These are phyloP conservation scores for Plotosus lineatus DNA, from an alignment of 2,113 vertebrate genomes.

Conservation along the genomic window DNA sequence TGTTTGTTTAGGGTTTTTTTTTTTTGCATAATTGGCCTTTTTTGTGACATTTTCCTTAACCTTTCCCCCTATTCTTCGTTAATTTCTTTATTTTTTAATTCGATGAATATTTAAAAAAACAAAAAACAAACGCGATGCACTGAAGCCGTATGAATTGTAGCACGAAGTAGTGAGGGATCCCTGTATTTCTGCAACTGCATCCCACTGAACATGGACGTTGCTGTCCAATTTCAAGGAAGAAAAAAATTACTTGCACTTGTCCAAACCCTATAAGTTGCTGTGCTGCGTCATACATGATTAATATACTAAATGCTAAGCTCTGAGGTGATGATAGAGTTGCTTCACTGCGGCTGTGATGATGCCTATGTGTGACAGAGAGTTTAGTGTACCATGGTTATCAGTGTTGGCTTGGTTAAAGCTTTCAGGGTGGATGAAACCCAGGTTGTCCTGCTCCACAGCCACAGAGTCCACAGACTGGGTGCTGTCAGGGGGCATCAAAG, in stretches of 20 bases:
- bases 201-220: too few species aligned
- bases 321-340: background rate
- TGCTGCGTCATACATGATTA: background rate
- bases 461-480: slow-evolving; percentile 83
- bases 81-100: too few species aligned
- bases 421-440: slow-evolving; percentile 91
- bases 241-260: background rate
- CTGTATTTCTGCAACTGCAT: background rate
- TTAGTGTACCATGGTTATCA: slow-evolving; percentile 86
- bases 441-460: slow-evolving; percentile 81
- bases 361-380: slow-evolving; percentile 32
- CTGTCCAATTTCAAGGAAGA: background rate
- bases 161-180: too few species aligned
- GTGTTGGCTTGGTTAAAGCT: slow-evolving; percentile 93
- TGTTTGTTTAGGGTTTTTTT: too few species aligned
- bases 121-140: too few species aligned
- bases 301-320: background rate
- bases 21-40: too few species aligned
- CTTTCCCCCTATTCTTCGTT: too few species aligned
- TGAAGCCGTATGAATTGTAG: too few species aligned
- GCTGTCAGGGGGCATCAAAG: slow-evolving; percentile 92
- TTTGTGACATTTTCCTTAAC: too few species aligned
- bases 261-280: background rate
- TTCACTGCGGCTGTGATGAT: background rate
- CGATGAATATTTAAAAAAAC: too few species aligned